phyloP scores from a whole-genome alignment of 2,797 vertebrate genomes.

The Urosaurus nigricauda region DNA sequence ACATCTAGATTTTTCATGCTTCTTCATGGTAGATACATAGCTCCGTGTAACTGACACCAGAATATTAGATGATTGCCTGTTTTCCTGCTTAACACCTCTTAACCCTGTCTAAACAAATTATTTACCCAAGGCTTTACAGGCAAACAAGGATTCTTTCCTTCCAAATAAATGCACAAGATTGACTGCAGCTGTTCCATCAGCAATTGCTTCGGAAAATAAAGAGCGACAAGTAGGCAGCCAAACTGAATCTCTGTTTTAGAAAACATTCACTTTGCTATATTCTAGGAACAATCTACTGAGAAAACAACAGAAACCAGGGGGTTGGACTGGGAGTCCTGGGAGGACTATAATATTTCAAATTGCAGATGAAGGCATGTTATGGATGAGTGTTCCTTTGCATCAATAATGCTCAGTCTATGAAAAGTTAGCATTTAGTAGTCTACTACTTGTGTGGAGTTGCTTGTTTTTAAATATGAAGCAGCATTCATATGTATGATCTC shows the following conservation, averaged over 20 bases:
- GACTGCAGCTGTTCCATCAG: conserved; percentile 54
- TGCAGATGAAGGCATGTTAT: background rate
- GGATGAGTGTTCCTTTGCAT: background rate
- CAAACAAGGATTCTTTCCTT: conserved; percentile 66
- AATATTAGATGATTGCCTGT: conserved; percentile 50
- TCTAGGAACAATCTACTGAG: background rate
- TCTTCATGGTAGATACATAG: background rate
- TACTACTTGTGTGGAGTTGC: background rate
- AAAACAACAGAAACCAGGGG: background rate
- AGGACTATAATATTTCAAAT: background rate
- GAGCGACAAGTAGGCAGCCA: conserved; percentile 35
- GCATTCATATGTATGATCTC: background rate
- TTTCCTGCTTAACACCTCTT: conserved; percentile 67
- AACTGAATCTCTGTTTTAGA: conserved; percentile 22
- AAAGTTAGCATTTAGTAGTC: background rate
- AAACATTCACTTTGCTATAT: background rate
- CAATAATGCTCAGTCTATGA: background rate
- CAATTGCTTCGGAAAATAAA: conserved; percentile 56
- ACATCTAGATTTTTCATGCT: background rate
- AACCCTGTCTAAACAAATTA: conserved; percentile 66
- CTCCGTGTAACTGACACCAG: conserved; percentile 34
- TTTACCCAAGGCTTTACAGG: conserved; percentile 64
- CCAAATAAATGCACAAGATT: conserved; percentile 55
- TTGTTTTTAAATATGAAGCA: conserved; percentile 11
- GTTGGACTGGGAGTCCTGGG: background rate